Evolutionary conservation across 2,797 vertebrate species (phyloP), one percentile per base, ranked within the genome.

Genomic region (Pseudomugil tenellus): DNA sequence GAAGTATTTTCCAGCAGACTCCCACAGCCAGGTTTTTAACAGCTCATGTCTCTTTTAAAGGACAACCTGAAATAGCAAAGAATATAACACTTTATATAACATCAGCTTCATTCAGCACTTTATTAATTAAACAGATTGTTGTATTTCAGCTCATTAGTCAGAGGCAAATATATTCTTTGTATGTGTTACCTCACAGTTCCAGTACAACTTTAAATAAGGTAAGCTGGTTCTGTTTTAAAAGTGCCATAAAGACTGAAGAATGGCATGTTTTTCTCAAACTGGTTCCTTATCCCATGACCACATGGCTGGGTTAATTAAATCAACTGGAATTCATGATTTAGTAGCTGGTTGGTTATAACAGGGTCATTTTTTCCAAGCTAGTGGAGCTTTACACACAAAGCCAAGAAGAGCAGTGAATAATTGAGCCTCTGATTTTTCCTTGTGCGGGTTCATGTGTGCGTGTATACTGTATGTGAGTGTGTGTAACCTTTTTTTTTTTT

Each of bases 1-100:
- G 79, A 87, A 89, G 70, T 87, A 90, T 88, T 86, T 91, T 91
- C 89, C 90, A 88, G 28, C 86, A 80, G 81, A 80, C 70, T 32
- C 76, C 81, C 73, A 79, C 81, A 67, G 80, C 77, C 84, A 85
- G 75, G 29, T 85, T 77, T 76, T 85, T 79, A 84, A 67, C 86
- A 78, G 80, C 63, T 63, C 70, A 13, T 78, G 85, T 69, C 79
- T 88, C 76, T 70, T 78, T 80, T 81, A 61, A 80, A 83, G 76
- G 46, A 70, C 52, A 17, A 58, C 59, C 59, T 61, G 35, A 82
- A 86, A 81, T 63, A 63, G 67, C 81, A 58, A 78, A 66, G 70
- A 68, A n/a, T 63, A 52, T 71, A 67, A 74, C 53, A 56, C 55
- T 57, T 79, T 54, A 46, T 11, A 14, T n/a, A 71, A 57, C 84